A percentile compares a stretch with the other conserved stretches of the same genome.
phyloP scores from a whole-genome alignment of 2,113 vertebrate species.

The Eolophus roseicapilla region DNA sequence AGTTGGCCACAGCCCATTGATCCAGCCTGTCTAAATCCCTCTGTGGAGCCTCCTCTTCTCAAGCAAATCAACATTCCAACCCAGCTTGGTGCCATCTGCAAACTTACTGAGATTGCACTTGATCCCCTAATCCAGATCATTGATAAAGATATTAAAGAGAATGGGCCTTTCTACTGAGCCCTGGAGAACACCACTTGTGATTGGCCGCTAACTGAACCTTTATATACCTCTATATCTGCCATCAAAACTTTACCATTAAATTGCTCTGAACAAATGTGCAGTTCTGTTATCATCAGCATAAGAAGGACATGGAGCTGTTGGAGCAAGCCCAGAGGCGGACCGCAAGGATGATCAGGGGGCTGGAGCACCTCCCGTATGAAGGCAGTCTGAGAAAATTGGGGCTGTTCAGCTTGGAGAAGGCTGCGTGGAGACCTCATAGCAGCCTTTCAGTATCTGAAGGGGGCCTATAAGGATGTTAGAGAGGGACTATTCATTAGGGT shows the following conservation, averaged over 20 bases:
- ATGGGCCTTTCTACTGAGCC: fast-evolving
- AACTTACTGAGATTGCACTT: neutral
- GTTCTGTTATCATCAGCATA: neutral
- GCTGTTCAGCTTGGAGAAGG: neutral
- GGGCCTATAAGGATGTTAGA: no score
- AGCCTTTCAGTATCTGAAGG: neutral
- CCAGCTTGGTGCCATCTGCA: neutral
- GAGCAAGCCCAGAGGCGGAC: neutral
- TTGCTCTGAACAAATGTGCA: neutral
- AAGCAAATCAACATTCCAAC: neutral
- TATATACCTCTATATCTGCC: neutral
- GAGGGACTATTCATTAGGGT: no score
- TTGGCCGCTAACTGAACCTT: fast-evolving
- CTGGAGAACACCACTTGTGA: neutral
- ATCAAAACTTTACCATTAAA: neutral
- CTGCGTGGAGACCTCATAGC: neutral
- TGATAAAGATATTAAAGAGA: neutral
- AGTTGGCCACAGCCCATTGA: fast-evolving
- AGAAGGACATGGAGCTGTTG: neutral
- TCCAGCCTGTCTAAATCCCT: neutral
- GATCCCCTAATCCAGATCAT: fast-evolving
- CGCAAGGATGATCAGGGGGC: neutral
- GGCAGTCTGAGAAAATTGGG: neutral
- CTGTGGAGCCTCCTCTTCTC: neutral
- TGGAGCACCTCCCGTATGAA: neutral